phyloP scores from a whole-genome alignment of 2,888 invertebrate genomes.

The Bombyx huttoni region DNA sequence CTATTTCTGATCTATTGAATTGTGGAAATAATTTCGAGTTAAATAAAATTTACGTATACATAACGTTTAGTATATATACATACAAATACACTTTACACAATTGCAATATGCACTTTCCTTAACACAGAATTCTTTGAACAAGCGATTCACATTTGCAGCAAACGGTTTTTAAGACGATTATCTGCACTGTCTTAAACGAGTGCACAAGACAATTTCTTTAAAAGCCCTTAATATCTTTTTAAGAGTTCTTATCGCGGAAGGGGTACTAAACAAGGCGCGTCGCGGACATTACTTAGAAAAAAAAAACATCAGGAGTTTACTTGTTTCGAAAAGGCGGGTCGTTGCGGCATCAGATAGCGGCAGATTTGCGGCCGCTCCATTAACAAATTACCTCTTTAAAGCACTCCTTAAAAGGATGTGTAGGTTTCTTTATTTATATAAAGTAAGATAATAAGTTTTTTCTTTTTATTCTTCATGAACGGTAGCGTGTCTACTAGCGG shows the following conservation, averaged over 20 bases:
- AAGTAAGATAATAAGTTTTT: constrained; percentile 19
- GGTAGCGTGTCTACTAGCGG: not conserved
- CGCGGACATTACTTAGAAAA: constrained; percentile 61
- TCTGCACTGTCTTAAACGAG: constrained; percentile 18
- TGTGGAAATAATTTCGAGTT: no score
- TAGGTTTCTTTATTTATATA: constrained; percentile 21
- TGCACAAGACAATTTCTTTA: constrained; percentile 53
- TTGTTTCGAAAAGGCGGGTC: constrained; percentile 62
- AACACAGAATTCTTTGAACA: not conserved
- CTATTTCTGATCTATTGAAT: no score
- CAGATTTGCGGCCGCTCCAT: constrained; percentile 61
- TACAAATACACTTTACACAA: not conserved
- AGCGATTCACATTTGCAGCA: not conserved
- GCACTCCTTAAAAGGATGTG: constrained; percentile 24
- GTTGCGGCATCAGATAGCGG: constrained; percentile 55
- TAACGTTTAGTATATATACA: no score
- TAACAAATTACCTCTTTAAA: constrained; percentile 62
- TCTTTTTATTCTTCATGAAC: constrained; percentile 8
- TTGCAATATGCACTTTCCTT: not conserved
- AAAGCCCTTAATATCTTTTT: constrained; percentile 61
- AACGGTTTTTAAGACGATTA: not conserved
- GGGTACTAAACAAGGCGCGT: constrained; percentile 54
- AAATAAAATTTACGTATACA: no score
- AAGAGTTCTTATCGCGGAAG: constrained; percentile 58
- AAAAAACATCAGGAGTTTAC: constrained; percentile 47